Percentiles rank a stretch among this genome's conserved stretches.
Evolutionary conservation across 1,140 invertebrate genomes (phyloP).

Genomic region (Ylistrum balloti): DNA sequence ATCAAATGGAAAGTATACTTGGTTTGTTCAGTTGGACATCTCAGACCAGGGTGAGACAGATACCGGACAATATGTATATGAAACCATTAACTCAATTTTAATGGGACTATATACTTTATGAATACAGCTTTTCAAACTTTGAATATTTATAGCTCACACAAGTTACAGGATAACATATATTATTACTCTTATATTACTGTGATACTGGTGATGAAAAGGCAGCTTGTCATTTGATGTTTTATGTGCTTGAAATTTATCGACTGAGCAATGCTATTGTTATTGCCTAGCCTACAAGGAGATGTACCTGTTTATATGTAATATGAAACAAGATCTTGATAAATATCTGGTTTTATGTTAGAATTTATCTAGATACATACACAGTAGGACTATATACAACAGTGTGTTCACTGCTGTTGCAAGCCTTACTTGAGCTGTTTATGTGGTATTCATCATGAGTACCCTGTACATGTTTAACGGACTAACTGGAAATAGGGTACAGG

Average conservation of each 20-base stretch:
- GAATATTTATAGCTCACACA: no score
- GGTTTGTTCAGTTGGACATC: no score
- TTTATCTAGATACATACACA: neutral
- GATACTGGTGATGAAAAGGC: neutral
- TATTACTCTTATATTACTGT: neutral
- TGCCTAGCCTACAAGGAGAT: neutral
- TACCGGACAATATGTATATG: no score
- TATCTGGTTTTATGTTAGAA: neutral
- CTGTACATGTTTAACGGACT: neutral
- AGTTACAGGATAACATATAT: neutral
- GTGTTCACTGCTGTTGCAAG: neutral
- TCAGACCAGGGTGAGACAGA: no score
- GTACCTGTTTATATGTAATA: neutral
- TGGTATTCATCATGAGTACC: neutral
- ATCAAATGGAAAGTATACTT: no score
- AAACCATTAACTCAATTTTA: no score
- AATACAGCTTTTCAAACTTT: no score
- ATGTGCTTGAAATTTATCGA: neutral
- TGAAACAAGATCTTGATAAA: slow-evolving; percentile 5
- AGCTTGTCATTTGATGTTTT: neutral
- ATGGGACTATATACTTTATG: no score
- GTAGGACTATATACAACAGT: neutral
- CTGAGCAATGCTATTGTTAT: neutral
- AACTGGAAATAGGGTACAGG: neutral
- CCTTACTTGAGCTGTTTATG: neutral